Evolutionary conservation across 2,113 vertebrate species (phyloP), one percentile per base, ranked within the genome.

Genomic region (Hirundichthys speculiger): DNA sequence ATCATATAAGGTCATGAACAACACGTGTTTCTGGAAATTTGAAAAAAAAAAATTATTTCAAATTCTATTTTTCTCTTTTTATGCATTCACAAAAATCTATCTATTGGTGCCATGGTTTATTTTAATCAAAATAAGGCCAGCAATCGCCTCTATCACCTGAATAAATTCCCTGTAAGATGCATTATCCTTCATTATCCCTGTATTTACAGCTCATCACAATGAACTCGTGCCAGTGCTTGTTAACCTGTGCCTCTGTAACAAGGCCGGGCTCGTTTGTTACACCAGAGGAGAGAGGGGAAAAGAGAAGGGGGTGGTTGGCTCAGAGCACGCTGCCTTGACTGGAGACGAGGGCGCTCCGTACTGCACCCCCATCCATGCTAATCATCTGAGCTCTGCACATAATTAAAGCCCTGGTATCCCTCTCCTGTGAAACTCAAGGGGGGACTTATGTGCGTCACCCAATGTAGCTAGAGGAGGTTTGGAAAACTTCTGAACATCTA

Each of bases 401-500:
- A 91, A 91, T 93, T 90, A 93, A 89, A 84, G 87, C 72, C 77
- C 62, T 38, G 79, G 45, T 78, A 77, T 60, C 74, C 67, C 83
- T 86, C 85, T 87, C 73, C 84, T 75, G 82, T 79, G 72, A 74
- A 88, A 88, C 80, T 75, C 76, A 81, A 80, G 74, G 54, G 85
- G 74, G 77, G 74, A 74, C 83, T 80, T 76, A 22, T 64, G 74
- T 77, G 77, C 79, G 56, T 89, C 86, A 84, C 78, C 84, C 79
- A 73, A 65, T 70, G 83, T 90, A 55, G 90, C 92, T 89, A 64
- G 83, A 86, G 87, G 87, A 89, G 90, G 86, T 89, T 88, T 79
- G 83, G 80, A 78, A 94, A 96, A 94, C 94, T 95, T 98, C 94
- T 94, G 94, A 97, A 95, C 94, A 94, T 96, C 94, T 93, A 93